Percentiles rank a stretch among this genome's conserved stretches.
Evolutionary conservation across 2,113 vertebrate species (phyloP).

Genomic region (Chitala chitala): DNA sequence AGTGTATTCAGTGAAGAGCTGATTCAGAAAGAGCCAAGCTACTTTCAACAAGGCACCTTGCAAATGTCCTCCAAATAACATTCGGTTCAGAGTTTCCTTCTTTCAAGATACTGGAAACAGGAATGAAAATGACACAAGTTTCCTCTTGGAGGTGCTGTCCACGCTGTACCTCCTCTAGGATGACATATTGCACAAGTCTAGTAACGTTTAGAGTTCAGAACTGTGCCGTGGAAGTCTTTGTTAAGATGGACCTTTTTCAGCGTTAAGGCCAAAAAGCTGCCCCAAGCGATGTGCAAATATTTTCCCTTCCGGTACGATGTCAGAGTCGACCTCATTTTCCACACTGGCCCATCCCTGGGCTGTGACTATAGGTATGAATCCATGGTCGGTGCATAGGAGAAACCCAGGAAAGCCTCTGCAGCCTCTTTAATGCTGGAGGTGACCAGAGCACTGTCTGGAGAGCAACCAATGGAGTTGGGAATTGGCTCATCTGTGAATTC

Average conservation of each 20-base stretch:
- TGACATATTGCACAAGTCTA: conserved; percentile 15
- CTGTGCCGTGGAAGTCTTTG: conserved; percentile 41
- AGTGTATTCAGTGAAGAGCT: conserved; percentile 57
- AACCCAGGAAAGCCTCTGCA: conserved; percentile 87
- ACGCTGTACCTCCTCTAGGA: not conserved
- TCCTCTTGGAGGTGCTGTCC: conserved; percentile 2
- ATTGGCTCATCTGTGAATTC: conserved; percentile 98
- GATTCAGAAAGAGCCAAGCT: conserved; percentile 65
- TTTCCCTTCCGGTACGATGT: conserved; percentile 60
- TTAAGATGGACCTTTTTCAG: conserved; percentile 40
- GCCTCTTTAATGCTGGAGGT: conserved; percentile 92
- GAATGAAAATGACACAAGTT: not conserved
- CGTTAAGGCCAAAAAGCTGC: conserved; percentile 71
- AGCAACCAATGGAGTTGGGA: conserved; percentile 87
- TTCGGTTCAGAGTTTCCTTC: conserved; percentile 56
- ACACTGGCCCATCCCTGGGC: conserved; percentile 34
- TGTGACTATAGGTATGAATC: conserved; percentile 84
- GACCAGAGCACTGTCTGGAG: conserved; percentile 83
- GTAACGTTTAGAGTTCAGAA: not conserved
- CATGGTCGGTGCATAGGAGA: conserved; percentile 91
- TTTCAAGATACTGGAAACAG: conserved; percentile 23
- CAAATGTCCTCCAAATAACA: conserved; percentile 61
- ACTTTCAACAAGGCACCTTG: conserved; percentile 76
- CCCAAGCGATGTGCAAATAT: conserved; percentile 81
- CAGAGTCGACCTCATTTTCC: conserved; percentile 21